These are phyloP conservation scores for Drosophila greeni DNA, from an alignment of 2,888 invertebrate species.

Conservation along the genomic window DNA sequence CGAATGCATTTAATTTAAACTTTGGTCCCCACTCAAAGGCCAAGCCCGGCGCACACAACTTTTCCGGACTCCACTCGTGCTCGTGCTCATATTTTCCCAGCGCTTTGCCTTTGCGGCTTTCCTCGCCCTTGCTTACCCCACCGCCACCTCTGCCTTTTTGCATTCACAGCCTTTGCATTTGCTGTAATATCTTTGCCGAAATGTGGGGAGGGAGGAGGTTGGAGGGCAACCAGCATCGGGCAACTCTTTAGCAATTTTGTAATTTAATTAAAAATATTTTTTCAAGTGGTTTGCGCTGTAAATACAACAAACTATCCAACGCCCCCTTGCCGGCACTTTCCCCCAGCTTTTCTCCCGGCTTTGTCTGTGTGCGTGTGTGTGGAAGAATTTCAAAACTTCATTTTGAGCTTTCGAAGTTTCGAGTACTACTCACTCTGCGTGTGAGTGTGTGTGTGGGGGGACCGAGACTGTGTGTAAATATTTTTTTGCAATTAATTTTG, in stretches of 20 bases:
- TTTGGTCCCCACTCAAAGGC: constrained; percentile 30
- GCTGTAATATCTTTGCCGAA: constrained; percentile 28
- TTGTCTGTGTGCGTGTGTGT: constrained; percentile 37
- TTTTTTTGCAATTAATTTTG: constrained; percentile 75
- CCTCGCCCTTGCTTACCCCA: constrained; percentile 27
- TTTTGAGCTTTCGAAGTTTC: constrained; percentile 59
- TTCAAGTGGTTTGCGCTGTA: constrained; percentile 74
- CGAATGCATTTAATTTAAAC: constrained; percentile 42
- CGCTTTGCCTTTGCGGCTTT: constrained; percentile 59
- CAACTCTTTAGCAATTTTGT: constrained; percentile 73
- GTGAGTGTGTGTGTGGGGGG: constrained; percentile 44
- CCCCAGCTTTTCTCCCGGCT: constrained; percentile 15
- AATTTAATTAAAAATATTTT: constrained; percentile 75
- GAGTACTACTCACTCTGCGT: constrained; percentile 45
- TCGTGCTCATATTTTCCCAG: constrained; percentile 44
- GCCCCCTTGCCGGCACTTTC: constrained; percentile 34
- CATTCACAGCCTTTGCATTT: constrained; percentile 42
- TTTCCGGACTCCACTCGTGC: constrained; percentile 35
- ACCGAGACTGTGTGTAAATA: constrained; percentile 65
- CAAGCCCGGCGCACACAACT: constrained; percentile 29
- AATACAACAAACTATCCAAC: constrained; percentile 69
- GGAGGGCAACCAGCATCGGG: constrained; percentile 32
- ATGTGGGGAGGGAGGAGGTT: neutral
- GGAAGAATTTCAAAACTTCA: constrained; percentile 70
- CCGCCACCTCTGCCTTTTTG: constrained; percentile 25